These are phyloP conservation scores for Hyposmocoma kahamanoa DNA, from an alignment of 1,140 invertebrate genomes.

Conservation along the genomic window DNA sequence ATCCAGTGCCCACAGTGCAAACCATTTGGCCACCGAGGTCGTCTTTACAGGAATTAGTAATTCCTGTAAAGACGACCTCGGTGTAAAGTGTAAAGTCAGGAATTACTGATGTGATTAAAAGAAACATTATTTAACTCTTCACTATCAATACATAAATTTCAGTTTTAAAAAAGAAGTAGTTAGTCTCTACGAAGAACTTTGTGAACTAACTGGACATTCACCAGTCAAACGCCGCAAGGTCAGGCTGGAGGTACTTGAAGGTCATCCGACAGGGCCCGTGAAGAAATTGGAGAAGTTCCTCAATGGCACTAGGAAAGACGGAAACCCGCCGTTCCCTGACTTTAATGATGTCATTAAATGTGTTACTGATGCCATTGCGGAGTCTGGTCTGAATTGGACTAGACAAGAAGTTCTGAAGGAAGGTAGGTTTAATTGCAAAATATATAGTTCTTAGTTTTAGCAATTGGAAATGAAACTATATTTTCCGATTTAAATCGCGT, in stretches of 20 bases:
- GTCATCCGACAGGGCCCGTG: slow-evolving; percentile 27
- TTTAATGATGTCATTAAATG: slow-evolving; percentile 44
- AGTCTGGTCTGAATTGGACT: slow-evolving; percentile 35
- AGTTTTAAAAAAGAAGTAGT: slow-evolving; percentile 41
- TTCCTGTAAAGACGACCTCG: too few species aligned
- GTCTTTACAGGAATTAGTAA: too few species aligned
- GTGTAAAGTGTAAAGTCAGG: too few species aligned
- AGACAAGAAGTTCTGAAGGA: slow-evolving; percentile 28
- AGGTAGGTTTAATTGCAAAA: slow-evolving; percentile 21
- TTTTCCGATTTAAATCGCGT: too few species aligned
- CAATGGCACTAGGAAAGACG: slow-evolving; percentile 33
- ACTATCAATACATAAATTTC: slow-evolving; percentile 19
- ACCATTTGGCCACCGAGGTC: too few species aligned
- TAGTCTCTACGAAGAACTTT: slow-evolving; percentile 33
- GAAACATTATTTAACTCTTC: too few species aligned
- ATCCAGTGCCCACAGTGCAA: too few species aligned
- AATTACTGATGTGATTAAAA: too few species aligned
- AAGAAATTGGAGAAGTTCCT: slow-evolving; percentile 35
- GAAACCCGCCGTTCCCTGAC: slow-evolving; percentile 36
- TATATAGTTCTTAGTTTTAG: too few species aligned
- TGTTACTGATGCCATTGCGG: slow-evolving; percentile 30
- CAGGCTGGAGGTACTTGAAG: slow-evolving; percentile 24
- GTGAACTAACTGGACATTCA: slow-evolving; percentile 22
- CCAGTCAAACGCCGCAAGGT: slow-evolving; percentile 20
- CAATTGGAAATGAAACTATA: too few species aligned